phyloP scores from a whole-genome alignment of 1,140 invertebrate species.

The Chironomus striatipennis region DNA sequence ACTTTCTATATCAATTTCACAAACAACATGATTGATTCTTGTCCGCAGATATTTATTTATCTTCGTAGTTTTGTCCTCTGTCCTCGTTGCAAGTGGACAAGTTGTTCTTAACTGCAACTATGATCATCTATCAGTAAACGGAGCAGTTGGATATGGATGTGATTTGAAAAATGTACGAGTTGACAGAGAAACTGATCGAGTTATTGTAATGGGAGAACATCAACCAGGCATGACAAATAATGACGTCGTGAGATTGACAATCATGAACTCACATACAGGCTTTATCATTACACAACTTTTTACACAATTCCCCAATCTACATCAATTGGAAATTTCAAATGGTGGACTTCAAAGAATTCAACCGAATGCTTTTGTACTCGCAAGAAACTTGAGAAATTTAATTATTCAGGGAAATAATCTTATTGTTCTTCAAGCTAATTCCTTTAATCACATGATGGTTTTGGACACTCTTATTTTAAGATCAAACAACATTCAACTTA shows the following conservation, averaged over 20 bases:
- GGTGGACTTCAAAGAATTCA: not conserved
- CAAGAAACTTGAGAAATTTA: not conserved
- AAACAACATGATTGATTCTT: not conserved
- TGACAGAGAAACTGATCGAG: not conserved
- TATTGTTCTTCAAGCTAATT: not conserved
- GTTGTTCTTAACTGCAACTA: not conserved
- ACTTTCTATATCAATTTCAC: not conserved
- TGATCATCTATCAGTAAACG: not conserved
- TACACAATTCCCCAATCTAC: not conserved
- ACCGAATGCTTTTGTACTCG: not conserved
- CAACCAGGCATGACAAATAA: not conserved
- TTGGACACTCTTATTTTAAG: not conserved
- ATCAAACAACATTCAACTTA: not conserved
- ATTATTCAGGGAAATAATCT: not conserved
- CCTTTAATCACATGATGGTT: not conserved
- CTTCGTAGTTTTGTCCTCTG: not conserved
- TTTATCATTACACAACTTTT: constrained; percentile 3
- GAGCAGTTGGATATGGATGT: not conserved
- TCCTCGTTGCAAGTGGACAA: not conserved
- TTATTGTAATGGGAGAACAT: not conserved
- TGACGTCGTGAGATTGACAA: not conserved
- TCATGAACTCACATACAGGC: not conserved
- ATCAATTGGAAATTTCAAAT: not conserved
- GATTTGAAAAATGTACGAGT: not conserved
- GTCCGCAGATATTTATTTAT: not conserved